Evolutionary conservation across 2,113 vertebrate species (phyloP), one percentile per base, ranked within the genome.

Genomic region (Progne subis): DNA sequence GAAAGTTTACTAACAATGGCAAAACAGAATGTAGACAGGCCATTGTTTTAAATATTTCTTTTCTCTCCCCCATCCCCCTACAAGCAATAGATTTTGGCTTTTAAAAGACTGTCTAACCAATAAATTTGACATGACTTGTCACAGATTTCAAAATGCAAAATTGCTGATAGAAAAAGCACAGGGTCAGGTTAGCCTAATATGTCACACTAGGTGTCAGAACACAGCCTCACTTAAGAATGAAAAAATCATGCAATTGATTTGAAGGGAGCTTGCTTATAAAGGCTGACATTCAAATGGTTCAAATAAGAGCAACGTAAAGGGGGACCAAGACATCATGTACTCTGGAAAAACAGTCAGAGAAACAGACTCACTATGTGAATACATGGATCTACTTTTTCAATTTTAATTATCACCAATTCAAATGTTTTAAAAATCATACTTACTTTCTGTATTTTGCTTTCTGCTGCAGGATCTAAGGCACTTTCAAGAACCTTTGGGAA

Each of bases 371-470:
- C 23, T 19, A 25, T 15, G 14, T 70, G 67, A 64, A 61, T 37
- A 81, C 21, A 47, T 31, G 18, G 20, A 82, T 25, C 47, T 60
- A 31, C 31, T 65, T 69, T 9, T 76, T 50, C 8, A 65, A 34
- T 49, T 91, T 74, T 55, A 82, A 37, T 49, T 76, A 49, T 49
- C 28, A 83, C 18, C 20, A 31, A 50, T 31, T 83, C 29, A 52
- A 74, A 44, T 28, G 55, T 64, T 53, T 75, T 59, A 53, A 88
- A 80, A 34, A 74, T 57, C 82, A 41, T 78, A 97, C 97, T 80
- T 97, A 99, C 98, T 97, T 97, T 98, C 97, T 41, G 97, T 94
- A 98, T 95, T 26, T 98, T 97, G 77, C 94, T 97, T 32, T 99
- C 97, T 87, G 96, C 96, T 92, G 97, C 97, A 72, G 98, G 98